These are phyloP conservation scores for Arizona elegans DNA, from an alignment of 2,113 vertebrate genomes.

Conservation along the genomic window DNA sequence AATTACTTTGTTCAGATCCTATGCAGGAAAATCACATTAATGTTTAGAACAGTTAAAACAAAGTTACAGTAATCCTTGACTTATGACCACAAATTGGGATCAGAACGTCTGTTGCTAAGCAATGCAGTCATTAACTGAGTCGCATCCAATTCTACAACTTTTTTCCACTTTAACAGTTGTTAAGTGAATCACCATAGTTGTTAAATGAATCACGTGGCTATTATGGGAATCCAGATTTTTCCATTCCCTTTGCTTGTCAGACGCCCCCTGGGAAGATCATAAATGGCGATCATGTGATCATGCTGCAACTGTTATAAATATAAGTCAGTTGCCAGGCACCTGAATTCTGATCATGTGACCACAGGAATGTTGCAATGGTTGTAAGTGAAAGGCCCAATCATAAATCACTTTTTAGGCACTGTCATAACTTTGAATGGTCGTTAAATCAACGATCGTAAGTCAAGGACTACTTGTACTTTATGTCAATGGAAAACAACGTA, in stretches of 20 bases:
- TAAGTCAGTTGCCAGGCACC: too few species aligned
- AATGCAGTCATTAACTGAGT: neutral
- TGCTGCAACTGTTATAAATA: too few species aligned
- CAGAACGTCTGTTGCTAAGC: too few species aligned
- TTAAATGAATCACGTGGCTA: neutral
- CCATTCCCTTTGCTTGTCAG: neutral
- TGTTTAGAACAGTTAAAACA: neutral
- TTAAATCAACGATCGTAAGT: too few species aligned
- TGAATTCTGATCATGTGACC: too few species aligned
- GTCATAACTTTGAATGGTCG: too few species aligned
- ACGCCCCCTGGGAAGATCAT: neutral
- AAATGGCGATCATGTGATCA: neutral
- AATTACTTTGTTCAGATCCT: neutral
- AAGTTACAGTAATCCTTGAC: neutral
- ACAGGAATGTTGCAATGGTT: too few species aligned
- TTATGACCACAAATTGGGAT: neutral
- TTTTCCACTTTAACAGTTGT: neutral
- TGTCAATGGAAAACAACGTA: neutral
- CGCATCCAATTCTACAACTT: neutral
- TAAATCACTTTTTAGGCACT: too few species aligned
- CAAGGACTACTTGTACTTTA: too few species aligned
- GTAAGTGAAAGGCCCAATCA: too few species aligned
- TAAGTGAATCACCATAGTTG: neutral
- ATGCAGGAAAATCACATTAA: neutral
- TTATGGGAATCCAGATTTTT: neutral